phyloP scores from a whole-genome alignment of 2,888 invertebrate genomes.

The Lochmaea crataegi region DNA sequence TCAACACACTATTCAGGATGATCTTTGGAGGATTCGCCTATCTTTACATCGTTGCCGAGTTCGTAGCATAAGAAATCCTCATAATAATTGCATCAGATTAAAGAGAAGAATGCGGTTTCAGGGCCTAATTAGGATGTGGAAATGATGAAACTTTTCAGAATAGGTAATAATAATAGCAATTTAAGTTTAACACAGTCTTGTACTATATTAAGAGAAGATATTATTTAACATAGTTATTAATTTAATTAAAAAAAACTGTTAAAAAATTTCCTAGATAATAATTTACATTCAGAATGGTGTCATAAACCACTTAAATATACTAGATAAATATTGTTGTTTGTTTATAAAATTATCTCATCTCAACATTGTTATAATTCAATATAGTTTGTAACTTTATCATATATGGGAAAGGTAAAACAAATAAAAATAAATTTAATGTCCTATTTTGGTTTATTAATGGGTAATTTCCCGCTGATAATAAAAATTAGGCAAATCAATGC shows the following conservation, averaged over 20 bases:
- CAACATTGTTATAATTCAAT: too few species aligned
- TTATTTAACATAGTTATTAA: neutral
- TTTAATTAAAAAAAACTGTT: neutral
- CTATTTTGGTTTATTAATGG: too few species aligned
- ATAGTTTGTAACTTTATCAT: too few species aligned
- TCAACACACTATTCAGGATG: neutral
- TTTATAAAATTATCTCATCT: too few species aligned
- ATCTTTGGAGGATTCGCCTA: constrained; percentile 8
- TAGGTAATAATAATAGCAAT: neutral
- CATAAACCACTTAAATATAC: too few species aligned
- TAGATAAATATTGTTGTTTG: too few species aligned
- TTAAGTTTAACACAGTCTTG: neutral
- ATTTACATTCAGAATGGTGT: too few species aligned
- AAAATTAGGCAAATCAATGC: too few species aligned
- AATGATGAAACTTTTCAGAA: neutral
- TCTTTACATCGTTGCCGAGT: constrained; percentile 12
- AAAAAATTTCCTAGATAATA: too few species aligned
- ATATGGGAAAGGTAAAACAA: too few species aligned
- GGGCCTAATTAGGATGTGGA: neutral
- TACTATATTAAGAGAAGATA: neutral
- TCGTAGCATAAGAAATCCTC: neutral
- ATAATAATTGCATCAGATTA: constrained; percentile 9
- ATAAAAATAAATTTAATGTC: too few species aligned
- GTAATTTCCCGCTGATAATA: too few species aligned
- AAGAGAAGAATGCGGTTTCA: constrained; percentile 2